Evolutionary conservation across 2,113 vertebrate species (phyloP), one percentile per base, ranked within the genome.

Genomic region (Hypocryptadius cinnamomeus): DNA sequence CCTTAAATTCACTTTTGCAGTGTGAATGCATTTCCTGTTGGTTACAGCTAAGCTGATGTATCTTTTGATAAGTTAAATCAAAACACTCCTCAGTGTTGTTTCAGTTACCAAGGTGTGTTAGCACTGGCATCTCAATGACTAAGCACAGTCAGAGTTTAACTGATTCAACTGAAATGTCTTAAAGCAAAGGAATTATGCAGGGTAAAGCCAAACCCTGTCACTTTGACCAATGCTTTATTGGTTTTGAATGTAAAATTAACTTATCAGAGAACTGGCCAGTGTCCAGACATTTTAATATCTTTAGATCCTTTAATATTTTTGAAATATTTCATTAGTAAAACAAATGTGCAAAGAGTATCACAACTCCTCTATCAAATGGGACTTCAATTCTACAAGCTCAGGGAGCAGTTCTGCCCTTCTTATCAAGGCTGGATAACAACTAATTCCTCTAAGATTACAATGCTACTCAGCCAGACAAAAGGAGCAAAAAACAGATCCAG

Each of bases 151-250:
- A 91, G 84, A 53, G 87, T 96, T 97, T 96, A 96, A 94, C 94
- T 96, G 93, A 93, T 94, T 94, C 92, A 95, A 96, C 85, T 96
- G 95, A 96, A 94, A 96, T 94, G 79, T 95, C 83, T 95, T 93
- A 89, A 86, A 89, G 89, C 85, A 95, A 96, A 96, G 83, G 92
- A 97, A 97, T 96, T 95, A 89, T 84, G 77, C 79, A 81, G 64
- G 65, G 33, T 96, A 96, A 97, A 96, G 94, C 84, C 15, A 4
- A 93, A 70, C 56, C 76, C 19, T 86, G 89, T 74, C 93, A 88
- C 80, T 87, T 87, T 94, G 95, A 73, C 95, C 92, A 94, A 42
- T 27, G 64, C 19, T 63, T 84, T 87, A 79, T 95, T 93, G 65
- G 93, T 86, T 93, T 87, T 92, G 89, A 96, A 96, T 95, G 76